phyloP scores from a whole-genome alignment of 2,113 vertebrate genomes.

The Zeus faber region DNA sequence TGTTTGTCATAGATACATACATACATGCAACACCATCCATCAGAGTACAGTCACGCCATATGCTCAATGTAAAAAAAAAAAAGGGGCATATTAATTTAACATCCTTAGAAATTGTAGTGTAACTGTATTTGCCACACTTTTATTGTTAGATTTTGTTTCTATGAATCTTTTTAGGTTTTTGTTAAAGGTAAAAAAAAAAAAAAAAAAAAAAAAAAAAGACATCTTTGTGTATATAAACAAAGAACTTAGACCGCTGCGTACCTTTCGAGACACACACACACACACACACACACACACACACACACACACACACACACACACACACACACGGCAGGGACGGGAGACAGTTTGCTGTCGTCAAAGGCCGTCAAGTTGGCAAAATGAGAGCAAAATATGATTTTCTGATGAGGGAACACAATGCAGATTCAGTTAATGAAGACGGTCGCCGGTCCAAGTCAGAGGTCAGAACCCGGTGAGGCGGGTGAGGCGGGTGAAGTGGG shows the following conservation, averaged over 20 bases:
- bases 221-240: too few species aligned
- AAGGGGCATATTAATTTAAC: too few species aligned
- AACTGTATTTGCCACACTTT: not conserved
- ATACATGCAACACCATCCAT: too few species aligned
- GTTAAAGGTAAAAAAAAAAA: not conserved
- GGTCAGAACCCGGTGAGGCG: slow-evolving; percentile 78
- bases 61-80: too few species aligned
- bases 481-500: slow-evolving; percentile 61
- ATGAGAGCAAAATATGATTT: too few species aligned
- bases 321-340: not conserved
- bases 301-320: slow-evolving; percentile 4
- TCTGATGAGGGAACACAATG: slow-evolving; percentile 76
- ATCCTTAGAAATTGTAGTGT: too few species aligned
- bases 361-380: too few species aligned
- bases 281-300: slow-evolving; percentile 1
- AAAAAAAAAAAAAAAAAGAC: too few species aligned
- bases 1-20: too few species aligned
- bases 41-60: too few species aligned
- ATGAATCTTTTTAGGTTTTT: not conserved
- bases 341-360: too few species aligned
- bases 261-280: not conserved
- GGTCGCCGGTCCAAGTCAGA: slow-evolving; percentile 72
- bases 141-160: not conserved
- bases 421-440: slow-evolving; percentile 79
- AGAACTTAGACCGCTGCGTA: too few species aligned